Evolutionary conservation across 2,888 invertebrate species (phyloP).

Genomic region (Celastrina argiolus): DNA sequence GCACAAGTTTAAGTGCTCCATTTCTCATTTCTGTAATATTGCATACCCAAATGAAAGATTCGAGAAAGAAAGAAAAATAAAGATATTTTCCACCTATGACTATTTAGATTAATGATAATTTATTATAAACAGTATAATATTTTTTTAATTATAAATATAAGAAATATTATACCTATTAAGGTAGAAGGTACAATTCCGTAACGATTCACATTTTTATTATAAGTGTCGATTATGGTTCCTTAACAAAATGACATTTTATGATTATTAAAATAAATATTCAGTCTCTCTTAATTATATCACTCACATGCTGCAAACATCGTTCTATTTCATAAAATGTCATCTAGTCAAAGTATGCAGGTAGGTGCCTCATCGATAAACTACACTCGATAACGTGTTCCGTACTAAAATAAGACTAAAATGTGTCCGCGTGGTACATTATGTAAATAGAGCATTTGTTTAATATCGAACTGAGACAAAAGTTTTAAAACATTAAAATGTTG

Average conservation of each 20-base stretch:
- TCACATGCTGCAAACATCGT: not conserved
- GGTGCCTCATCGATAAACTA: no score
- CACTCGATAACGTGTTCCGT: no score
- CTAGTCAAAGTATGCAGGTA: not conserved
- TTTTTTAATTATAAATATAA: no score
- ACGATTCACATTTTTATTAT: not conserved
- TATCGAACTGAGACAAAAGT: no score
- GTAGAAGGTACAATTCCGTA: not conserved
- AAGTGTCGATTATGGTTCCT: not conserved
- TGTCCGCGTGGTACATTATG: no score
- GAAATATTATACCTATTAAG: no score
- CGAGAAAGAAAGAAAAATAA: no score
- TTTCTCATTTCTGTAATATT: no score
- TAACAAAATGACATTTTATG: not conserved
- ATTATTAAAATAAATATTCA: slow-evolving; percentile 1
- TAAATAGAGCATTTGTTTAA: no score
- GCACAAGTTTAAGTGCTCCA: not conserved
- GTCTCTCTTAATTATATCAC: not conserved
- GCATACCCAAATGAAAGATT: no score
- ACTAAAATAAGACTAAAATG: no score
- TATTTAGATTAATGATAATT: not conserved
- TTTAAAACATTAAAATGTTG: no score
- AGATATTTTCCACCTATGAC: not conserved
- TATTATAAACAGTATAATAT: not conserved
- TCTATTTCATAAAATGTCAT: not conserved